Evolutionary conservation across 1,140 invertebrate species (phyloP), one percentile per base, ranked within the genome.

Genomic region (Drosophila willistoni): DNA sequence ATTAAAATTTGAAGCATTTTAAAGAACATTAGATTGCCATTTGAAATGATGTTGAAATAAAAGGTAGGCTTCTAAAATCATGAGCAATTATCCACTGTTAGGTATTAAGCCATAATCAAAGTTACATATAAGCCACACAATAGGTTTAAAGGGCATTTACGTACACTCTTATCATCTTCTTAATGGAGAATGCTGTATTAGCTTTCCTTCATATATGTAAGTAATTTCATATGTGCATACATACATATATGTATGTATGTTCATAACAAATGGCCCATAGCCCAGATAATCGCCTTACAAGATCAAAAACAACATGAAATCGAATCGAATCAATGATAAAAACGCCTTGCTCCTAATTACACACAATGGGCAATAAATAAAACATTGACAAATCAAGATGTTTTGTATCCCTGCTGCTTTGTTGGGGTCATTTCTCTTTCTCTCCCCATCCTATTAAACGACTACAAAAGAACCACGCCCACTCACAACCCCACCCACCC

Each of bases 341-440:
- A 79, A 77, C 71, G 60, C 56, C 73, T 61, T 59, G 75, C 71
- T 59, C 56, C 83, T 87, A 86, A 86, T 86, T 86, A 87, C 83
- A 70, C 82, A 79, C 77, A 77, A 82, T 73, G 57, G 70, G 82
- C 82, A 87, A 86, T 86, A 86, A 86, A 86, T 86, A 87, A 87
- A 73, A 79, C 82, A 86, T 86, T 87, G 83, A 86, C 79, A 87
- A 87, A 86, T 86, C 79, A 86, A 86, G 83, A 86, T 87, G 82
- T 86, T 86, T 29, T 82, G 73, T 82, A 79, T 73, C 71, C 44
- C 3, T 51, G 17, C 44, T 69, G 65, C 68, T 68, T 62, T 61
- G 29, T 59, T 54, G 59, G 39, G 57, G 77, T 66, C 71, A 51
- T 60, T 76, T 41, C 47, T 57, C 64, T 12, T 13, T 13, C 17